Conservation (phyloP, 2,797 vertebrate genomes). For the Aratinga solstitialis region DNA sequence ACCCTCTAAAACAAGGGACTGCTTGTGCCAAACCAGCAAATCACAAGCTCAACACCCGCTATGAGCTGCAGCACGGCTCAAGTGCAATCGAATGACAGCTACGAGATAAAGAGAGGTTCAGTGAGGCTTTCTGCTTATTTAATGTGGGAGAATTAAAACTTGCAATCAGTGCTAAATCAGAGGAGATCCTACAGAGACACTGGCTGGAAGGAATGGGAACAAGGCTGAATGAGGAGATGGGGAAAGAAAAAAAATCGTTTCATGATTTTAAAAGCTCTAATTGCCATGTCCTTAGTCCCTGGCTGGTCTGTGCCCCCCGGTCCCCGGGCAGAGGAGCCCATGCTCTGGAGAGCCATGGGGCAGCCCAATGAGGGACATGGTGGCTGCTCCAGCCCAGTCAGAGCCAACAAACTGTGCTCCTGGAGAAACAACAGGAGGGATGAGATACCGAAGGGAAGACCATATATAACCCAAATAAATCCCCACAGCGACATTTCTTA, state of each 20-base stretch:
- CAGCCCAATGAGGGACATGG: neutral
- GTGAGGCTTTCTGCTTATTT: neutral
- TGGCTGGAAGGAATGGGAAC: neutral
- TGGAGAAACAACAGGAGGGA: neutral
- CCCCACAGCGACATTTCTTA: neutral
- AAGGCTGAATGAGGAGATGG: neutral
- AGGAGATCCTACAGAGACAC: neutral
- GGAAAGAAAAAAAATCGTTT: conserved; percentile 3
- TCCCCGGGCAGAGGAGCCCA: neutral
- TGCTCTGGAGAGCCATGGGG: neutral
- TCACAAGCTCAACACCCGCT: neutral
- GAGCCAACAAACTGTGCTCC: neutral
- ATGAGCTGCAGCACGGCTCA: neutral
- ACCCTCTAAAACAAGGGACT: neutral
- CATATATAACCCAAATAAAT: neutral
- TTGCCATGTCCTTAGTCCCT: neutral
- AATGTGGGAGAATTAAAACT: neutral
- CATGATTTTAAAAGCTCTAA: neutral
- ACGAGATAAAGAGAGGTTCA: neutral
- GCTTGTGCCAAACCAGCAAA: neutral
- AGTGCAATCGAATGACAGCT: conserved; percentile 1
- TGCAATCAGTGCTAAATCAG: conserved; percentile 34
- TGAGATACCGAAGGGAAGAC: neutral
- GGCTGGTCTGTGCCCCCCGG: neutral
- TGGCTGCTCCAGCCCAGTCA: fast-evolving